These are phyloP conservation scores for Heteronetta atricapilla DNA, from an alignment of 2,113 vertebrate genomes.

Conservation along the genomic window DNA sequence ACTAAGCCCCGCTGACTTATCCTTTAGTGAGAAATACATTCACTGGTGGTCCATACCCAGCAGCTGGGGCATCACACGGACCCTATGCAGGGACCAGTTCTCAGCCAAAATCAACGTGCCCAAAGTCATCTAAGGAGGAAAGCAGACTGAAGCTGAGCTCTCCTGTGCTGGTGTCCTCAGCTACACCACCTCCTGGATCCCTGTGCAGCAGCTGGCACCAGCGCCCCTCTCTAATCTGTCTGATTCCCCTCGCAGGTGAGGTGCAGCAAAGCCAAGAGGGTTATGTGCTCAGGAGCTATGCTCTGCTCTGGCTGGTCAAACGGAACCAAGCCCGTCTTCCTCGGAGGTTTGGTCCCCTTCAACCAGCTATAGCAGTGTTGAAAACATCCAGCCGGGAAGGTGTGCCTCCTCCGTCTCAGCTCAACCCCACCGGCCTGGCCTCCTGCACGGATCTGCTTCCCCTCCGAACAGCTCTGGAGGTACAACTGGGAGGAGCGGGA, in stretches of 20 bases:
- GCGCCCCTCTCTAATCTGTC: background rate
- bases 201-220: too few species aligned
- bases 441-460: background rate
- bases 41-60: background rate
- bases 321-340: conserved; percentile 99
- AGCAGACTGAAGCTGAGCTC: background rate
- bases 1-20: background rate
- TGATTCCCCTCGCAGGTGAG: conserved; percentile 60
- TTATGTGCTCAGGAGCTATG: background rate
- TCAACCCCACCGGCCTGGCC: background rate
- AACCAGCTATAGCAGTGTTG: conserved; percentile 96
- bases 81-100: accelerated
- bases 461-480: background rate
- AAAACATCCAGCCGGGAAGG: conserved; percentile 37
- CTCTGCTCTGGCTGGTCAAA: conserved; percentile 99
- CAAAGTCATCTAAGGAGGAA: background rate
- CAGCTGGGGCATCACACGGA: background rate
- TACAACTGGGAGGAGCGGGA: background rate
- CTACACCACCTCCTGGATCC: background rate
- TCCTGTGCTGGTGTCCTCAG: background rate
- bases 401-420: background rate
- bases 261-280: accelerated
- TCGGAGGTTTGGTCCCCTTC: conserved; percentile 99
- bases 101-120: background rate
- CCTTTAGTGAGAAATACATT: background rate